phyloP scores from a whole-genome alignment of 1,140 invertebrate species.

The Bombus confusus region DNA sequence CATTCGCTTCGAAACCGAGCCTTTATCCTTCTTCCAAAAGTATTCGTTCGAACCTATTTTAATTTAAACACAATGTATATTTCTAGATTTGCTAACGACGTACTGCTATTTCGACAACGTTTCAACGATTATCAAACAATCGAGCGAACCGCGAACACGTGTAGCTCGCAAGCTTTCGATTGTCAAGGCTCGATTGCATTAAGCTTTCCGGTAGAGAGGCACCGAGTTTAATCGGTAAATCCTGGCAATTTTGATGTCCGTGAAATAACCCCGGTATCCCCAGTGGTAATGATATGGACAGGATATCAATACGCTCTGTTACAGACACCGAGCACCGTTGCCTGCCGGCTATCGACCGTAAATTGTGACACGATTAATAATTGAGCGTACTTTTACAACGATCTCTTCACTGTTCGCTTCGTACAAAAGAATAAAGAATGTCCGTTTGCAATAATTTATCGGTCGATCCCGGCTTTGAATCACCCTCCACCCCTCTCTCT shows the following conservation, averaged over 20 bases:
- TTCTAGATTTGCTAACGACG: not conserved
- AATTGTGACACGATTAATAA: constrained; percentile 38
- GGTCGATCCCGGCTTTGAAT: not conserved
- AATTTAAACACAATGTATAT: not conserved
- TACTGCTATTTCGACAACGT: constrained; percentile 13
- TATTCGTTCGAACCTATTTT: no score
- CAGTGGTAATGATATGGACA: constrained; percentile 39
- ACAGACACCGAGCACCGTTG: constrained; percentile 28
- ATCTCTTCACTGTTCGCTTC: not conserved
- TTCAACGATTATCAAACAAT: constrained; percentile 19
- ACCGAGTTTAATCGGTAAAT: constrained; percentile 42
- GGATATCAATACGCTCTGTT: constrained; percentile 18
- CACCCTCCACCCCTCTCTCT: no score
- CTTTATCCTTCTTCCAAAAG: no score
- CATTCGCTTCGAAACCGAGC: no score
- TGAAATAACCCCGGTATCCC: constrained; percentile 21
- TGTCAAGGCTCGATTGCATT: constrained; percentile 31
- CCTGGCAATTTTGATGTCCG: constrained; percentile 39
- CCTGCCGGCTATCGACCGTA: constrained; percentile 6
- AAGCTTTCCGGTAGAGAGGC: constrained; percentile 36
- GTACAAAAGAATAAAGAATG: not conserved
- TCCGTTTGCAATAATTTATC: constrained; percentile 6
- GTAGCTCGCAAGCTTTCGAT: constrained; percentile 5
- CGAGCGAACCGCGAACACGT: not conserved
- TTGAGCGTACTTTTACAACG: constrained; percentile 18